phyloP scores from a whole-genome alignment of 2,888 invertebrate species.

The Drosophila subsilvestris region DNA sequence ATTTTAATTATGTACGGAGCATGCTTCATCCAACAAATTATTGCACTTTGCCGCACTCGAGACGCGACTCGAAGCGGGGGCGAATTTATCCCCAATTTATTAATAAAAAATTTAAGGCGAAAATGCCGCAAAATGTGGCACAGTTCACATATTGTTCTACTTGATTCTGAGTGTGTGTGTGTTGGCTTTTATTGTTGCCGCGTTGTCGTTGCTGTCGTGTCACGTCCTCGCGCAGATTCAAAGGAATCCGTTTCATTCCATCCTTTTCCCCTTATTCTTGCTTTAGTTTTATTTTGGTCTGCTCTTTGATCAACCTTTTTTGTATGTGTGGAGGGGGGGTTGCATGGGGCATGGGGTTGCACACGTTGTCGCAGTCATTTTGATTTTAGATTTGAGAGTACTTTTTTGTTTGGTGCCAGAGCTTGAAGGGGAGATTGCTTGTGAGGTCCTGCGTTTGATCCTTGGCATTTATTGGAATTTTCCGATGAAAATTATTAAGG shows the following conservation, averaged over 20 bases:
- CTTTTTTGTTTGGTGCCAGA: background rate
- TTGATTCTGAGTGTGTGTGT: slow-evolving; percentile 4
- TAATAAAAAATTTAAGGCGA: slow-evolving; percentile 18
- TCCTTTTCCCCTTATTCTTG: slow-evolving; percentile 3
- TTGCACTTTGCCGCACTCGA: slow-evolving; percentile 14
- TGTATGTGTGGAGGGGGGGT: background rate
- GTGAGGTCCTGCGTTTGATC: background rate
- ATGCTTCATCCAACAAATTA: background rate
- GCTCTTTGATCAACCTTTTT: slow-evolving; percentile 27
- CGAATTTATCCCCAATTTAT: slow-evolving; percentile 5
- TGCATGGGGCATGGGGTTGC: slow-evolving; percentile 5
- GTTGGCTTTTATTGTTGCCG: slow-evolving; percentile 1
- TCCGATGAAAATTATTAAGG: background rate
- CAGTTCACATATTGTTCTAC: slow-evolving; percentile 13
- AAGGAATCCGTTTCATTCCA: background rate
- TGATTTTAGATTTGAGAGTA: background rate
- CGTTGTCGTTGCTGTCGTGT: slow-evolving; percentile 11
- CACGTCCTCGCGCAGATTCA: slow-evolving; percentile 3
- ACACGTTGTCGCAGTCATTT: slow-evolving; percentile 12
- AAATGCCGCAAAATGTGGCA: slow-evolving; percentile 13
- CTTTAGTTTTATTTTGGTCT: slow-evolving; percentile 21
- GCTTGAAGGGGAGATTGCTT: background rate
- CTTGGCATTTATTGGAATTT: background rate
- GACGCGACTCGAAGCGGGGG: background rate
- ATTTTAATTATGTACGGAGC: slow-evolving; percentile 20